phyloP scores from a whole-genome alignment of 2,888 invertebrate species.

The Campoletis raptor region DNA sequence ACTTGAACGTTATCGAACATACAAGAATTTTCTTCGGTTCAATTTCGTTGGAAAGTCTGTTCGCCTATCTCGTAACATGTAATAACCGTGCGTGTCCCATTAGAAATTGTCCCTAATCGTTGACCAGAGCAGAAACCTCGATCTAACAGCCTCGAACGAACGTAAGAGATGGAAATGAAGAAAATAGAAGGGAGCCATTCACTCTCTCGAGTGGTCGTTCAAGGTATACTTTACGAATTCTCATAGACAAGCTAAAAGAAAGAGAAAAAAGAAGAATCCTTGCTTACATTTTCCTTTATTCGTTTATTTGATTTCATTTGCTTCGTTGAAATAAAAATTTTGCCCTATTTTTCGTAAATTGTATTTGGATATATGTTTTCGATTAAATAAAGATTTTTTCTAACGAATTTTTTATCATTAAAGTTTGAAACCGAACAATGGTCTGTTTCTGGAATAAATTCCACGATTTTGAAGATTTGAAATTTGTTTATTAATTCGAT shows the following conservation, averaged over 20 bases:
- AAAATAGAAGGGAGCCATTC: constrained; percentile 42
- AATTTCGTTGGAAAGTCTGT: constrained; percentile 6
- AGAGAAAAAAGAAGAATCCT: neutral
- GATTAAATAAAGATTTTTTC: neutral
- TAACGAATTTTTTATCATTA: neutral
- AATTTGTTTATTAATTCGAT: neutral
- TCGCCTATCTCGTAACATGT: constrained; percentile 45
- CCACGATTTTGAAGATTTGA: neutral
- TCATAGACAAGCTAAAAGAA: neutral
- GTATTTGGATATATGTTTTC: neutral
- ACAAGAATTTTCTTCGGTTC: neutral
- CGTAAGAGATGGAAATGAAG: constrained; percentile 44
- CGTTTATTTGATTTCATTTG: neutral
- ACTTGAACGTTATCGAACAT: neutral
- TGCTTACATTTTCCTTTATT: neutral
- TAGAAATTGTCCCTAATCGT: constrained; percentile 61
- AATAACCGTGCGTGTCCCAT: constrained; percentile 48
- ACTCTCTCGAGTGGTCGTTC: constrained; percentile 30
- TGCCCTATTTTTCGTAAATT: neutral
- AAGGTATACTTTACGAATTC: constrained; percentile 16
- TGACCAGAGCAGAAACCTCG: constrained; percentile 37
- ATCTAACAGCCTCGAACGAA: constrained; percentile 31
- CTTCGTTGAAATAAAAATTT: neutral
- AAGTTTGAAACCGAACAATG: neutral
- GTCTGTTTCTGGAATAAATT: neutral